A percentile compares a stretch with the other conserved stretches of the same genome.
phyloP scores from a whole-genome alignment of 2,797 vertebrate species.

The Pachyuromys duprasi region DNA sequence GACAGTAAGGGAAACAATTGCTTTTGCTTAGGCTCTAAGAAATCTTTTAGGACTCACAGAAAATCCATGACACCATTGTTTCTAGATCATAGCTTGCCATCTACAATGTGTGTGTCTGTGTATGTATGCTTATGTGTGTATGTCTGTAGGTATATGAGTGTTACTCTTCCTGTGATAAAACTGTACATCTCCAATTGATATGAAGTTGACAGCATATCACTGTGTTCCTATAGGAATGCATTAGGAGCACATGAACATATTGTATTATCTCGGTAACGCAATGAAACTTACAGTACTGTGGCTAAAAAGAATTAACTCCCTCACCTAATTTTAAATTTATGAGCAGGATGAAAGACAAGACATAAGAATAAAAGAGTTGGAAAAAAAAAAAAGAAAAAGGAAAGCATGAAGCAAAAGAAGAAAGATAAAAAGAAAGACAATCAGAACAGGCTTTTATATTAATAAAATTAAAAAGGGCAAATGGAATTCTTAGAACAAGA shows the following conservation, averaged over 20 bases:
- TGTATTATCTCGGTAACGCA: background rate
- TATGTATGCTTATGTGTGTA: fast-evolving
- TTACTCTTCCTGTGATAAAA: background rate
- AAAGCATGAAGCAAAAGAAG: background rate
- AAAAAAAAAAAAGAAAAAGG: background rate
- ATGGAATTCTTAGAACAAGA: background rate
- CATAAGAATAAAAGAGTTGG: conserved; percentile 4
- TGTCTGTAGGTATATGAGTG: background rate
- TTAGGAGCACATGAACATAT: background rate
- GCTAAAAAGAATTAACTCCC: background rate
- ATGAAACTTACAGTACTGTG: background rate
- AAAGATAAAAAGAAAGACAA: background rate
- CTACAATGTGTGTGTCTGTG: background rate
- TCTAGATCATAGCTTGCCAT: background rate
- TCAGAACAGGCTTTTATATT: background rate
- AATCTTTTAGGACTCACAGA: background rate
- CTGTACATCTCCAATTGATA: background rate
- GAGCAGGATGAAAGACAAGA: conserved; percentile 12
- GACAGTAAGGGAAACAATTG: background rate
- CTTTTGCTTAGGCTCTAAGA: background rate
- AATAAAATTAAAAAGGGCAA: conserved; percentile 4
- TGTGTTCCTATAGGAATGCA: background rate
- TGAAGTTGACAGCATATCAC: background rate
- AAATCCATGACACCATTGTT: background rate
- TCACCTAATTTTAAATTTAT: conserved; percentile 1